Conservation (phyloP, 2,888 invertebrate species). For the Hofmannophila pseudospretella region DNA sequence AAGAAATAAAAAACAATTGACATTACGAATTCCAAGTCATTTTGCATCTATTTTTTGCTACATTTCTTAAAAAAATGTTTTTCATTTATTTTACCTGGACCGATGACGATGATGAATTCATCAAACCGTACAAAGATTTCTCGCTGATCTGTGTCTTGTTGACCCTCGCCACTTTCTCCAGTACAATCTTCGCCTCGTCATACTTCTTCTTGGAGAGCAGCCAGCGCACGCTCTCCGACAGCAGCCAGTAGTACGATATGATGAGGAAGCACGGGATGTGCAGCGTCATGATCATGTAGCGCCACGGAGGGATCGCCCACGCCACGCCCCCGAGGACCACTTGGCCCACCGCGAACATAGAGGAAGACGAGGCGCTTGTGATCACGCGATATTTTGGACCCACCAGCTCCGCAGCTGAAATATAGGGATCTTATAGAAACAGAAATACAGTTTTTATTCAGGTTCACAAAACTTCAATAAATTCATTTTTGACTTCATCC, state of each 20-base stretch:
- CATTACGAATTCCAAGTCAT: too few relatives aligned
- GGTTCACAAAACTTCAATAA: too few relatives aligned
- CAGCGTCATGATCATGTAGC: slow-evolving; percentile 74
- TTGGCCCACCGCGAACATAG: slow-evolving; percentile 81
- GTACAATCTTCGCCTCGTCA: slow-evolving; percentile 74
- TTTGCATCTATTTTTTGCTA: too few relatives aligned
- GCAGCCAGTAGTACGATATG: slow-evolving; percentile 78
- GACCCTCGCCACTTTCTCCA: slow-evolving; percentile 71
- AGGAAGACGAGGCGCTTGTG: slow-evolving; percentile 79
- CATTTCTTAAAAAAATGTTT: too few relatives aligned
- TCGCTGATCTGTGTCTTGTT: slow-evolving; percentile 15
- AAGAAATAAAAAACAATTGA: too few relatives aligned
- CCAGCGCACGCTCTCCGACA: slow-evolving; percentile 84
- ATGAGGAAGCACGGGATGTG: slow-evolving; percentile 81
- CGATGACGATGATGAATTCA: slow-evolving; percentile 28
- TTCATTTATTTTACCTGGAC: too few relatives aligned
- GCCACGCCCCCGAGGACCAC: slow-evolving; percentile 79
- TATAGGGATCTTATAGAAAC: not conserved
- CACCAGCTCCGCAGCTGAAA: slow-evolving; percentile 81
- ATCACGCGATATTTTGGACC: slow-evolving; percentile 81
- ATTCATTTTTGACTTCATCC: too few relatives aligned
- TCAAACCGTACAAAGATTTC: slow-evolving; percentile 16
- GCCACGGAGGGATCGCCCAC: slow-evolving; percentile 80
- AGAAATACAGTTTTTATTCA: not conserved
- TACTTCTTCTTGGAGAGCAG: slow-evolving; percentile 78